These are phyloP conservation scores for Rugalucina vietnamica DNA, from an alignment of 2,888 invertebrate species.

Conservation along the genomic window DNA sequence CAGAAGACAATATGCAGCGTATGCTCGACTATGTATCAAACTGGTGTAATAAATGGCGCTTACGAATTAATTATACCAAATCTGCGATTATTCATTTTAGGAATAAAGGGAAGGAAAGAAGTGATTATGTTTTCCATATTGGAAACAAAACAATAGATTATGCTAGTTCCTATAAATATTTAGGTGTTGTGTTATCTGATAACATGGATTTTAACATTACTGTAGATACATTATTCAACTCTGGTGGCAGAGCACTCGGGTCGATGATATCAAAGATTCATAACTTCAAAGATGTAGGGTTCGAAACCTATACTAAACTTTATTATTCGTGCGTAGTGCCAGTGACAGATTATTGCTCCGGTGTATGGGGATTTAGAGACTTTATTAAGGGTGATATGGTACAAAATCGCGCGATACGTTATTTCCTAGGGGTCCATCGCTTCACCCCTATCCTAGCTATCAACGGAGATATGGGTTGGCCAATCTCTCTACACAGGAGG, in stretches of 20 bases:
- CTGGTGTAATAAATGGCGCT: constrained; percentile 4
- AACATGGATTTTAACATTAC: background rate
- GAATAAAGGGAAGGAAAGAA: background rate
- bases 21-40: background rate
- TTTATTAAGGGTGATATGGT: background rate
- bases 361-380: background rate
- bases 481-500: background rate
- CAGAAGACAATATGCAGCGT: background rate
- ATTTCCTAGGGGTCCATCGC: background rate
- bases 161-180: background rate
- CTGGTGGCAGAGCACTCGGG: constrained; percentile 13
- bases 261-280: constrained; percentile 19
- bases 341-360: background rate
- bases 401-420: background rate
- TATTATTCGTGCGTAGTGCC: background rate
- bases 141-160: background rate
- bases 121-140: background rate
- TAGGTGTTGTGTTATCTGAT: background rate
- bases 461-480: background rate
- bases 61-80: background rate
- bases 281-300: constrained; percentile 3
- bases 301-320: background rate
- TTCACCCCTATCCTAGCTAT: background rate
- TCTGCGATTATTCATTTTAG: background rate
- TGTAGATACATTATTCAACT: background rate